These are phyloP conservation scores for Stratiomys singularior DNA, from an alignment of 2,888 invertebrate genomes.

Conservation along the genomic window DNA sequence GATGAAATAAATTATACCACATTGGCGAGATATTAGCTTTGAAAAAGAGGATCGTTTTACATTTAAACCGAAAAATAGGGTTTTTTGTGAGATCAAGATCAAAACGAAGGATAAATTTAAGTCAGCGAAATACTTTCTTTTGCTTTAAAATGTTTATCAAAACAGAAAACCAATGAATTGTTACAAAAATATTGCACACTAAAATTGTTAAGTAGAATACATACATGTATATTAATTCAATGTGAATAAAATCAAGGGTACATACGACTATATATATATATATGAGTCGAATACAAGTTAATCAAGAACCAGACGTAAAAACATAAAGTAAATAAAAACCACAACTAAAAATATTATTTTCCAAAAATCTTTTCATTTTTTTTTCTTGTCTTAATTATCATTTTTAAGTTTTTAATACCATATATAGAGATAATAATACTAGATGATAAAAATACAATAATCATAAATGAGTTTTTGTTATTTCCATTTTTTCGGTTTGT, in stretches of 20 bases:
- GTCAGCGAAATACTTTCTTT: neutral
- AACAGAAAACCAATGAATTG: constrained; percentile 30
- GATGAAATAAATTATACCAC: too few relatives aligned
- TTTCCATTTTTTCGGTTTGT: constrained; percentile 5
- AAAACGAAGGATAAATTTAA: too few relatives aligned
- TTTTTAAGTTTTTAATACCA: constrained; percentile 26
- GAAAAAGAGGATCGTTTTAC: too few relatives aligned
- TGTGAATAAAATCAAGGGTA: constrained; percentile 30
- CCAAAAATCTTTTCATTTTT: constrained; percentile 36
- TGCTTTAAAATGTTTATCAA: neutral
- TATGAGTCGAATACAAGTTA: constrained; percentile 30
- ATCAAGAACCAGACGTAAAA: constrained; percentile 42
- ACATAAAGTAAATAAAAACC: constrained; percentile 50
- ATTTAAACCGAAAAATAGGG: too few relatives aligned
- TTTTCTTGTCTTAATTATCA: neutral
- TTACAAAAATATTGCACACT: constrained; percentile 45
- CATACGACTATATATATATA: too few relatives aligned
- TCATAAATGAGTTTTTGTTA: constrained; percentile 36
- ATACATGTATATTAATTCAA: constrained; percentile 26
- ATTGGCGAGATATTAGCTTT: too few relatives aligned
- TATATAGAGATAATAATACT: constrained; percentile 41
- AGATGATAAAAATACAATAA: constrained; percentile 42
- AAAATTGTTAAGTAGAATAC: constrained; percentile 11
- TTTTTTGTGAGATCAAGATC: too few relatives aligned
- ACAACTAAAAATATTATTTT: constrained; percentile 44